Evolutionary conservation across 1,140 invertebrate species (phyloP), one percentile per base, ranked within the genome.

Genomic region (Anthonomus grandis): DNA sequence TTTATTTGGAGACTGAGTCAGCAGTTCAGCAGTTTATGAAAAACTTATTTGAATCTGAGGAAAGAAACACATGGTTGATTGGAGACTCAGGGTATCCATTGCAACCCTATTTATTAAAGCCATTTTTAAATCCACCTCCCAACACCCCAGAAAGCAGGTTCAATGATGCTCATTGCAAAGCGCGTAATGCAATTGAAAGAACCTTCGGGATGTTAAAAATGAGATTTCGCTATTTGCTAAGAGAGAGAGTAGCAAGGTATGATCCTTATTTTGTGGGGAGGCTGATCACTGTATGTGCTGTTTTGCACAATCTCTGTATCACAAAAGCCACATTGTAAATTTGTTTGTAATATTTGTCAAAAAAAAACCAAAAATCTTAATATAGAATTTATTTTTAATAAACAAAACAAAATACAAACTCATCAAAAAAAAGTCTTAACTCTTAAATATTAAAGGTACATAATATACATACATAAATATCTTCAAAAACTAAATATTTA

Each of bases 1-100:
- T 10, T 15, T 15, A 51, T 51, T 4, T 42, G 47, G 47, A 13
- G 19, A 57, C 21, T n/a, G n/a, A 34, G 6, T 38, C 37, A 5
- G 5, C 5, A 5, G 13, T 53, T n/a, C 37, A 21, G 18, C 10
- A n/a, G n/a, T 4, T n/a, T 34, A 12, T 59, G 1, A 4, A 38
- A 23, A 8, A 10, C 1, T 9, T 21, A 4, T 24, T 4, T 25
- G 2, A 52, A 36, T 22, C 19, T 27, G 49, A 37, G 3, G 39
- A 44, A 44, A 58, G 19, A 42, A 21, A 2, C 4, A 34, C 2
- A 24, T 57, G 39, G 56, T 31, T 67, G 57, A 23, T 37, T 41
- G 63, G 61, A 0, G 62, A 64, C 49, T 57, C 58, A 12, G 62
- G 58, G 1, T 65, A 65, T 24, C 48, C 54, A 8, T 31, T 58